Evolutionary conservation across 2,888 invertebrate species (phyloP), one percentile per base, ranked within the genome.

Genomic region (Sesia apiformis): DNA sequence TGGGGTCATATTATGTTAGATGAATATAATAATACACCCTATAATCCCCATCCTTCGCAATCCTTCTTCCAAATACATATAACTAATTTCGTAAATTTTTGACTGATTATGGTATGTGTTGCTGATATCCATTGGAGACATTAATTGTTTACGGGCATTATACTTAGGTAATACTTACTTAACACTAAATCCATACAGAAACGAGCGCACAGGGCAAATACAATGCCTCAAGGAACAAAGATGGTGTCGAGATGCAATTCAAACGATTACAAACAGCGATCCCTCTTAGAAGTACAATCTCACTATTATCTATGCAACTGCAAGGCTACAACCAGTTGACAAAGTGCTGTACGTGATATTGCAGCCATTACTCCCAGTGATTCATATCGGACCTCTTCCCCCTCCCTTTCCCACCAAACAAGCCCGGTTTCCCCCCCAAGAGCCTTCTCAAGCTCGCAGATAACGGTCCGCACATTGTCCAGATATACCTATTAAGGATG

Each of bases 341-440:
- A 88, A 89, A 89, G 85, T 89, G 86, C 88, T 85, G 80, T 89
- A 88, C 89, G 89, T 88, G 88, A 86, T 88, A 89, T 87, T 88
- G 84, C 84, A 80, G 81, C 87, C 87, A 87, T 88, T 88, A 88
- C 84, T 88, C 85, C 80, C 75, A 63, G 87, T 88, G 88, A 89
- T 89, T 87, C 87, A 87, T 87, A 85, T 85, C 84, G 76, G 60
- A 58, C 76, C 75, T 76, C 78, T 77, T 70, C 62, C 63, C 61
- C 58, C 58, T 66, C 23, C 51, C 51, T n/a, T 39, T 39, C 51
- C 51, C 51, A 4, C 51, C 51, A 51, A 39, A 38, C 51, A 67
- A 55, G 66, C 64, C 70, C 64, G 67, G 64, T 61, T 58, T 67
- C 70, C 67, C 63, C 67, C 68, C 71, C 67, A 73, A 57, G 59